phyloP scores from a whole-genome alignment of 1,140 invertebrate species.

The Armadillidium nasatum region DNA sequence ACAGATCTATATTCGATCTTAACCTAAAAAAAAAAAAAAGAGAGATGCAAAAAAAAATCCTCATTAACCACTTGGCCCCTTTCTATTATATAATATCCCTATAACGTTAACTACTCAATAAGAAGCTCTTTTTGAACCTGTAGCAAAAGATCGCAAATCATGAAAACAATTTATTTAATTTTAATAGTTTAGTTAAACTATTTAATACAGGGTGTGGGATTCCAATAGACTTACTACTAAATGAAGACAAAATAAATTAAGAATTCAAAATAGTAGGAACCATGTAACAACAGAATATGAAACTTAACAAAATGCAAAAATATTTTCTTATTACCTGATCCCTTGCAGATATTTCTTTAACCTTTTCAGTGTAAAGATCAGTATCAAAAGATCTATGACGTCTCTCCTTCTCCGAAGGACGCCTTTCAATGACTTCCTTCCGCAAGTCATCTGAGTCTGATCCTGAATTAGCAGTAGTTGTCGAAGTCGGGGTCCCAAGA shows the following conservation, averaged over 20 bases:
- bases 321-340: neutral
- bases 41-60: neutral
- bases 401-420: slow-evolving; percentile 77
- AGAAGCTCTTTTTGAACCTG: no score
- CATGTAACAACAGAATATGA: no score
- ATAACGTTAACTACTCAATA: no score
- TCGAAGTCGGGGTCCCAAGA: neutral
- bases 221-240: no score
- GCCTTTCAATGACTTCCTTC: slow-evolving; percentile 68
- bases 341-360: slow-evolving; percentile 49
- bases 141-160: no score
- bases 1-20: neutral
- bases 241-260: no score
- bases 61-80: neutral
- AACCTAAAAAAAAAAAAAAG: neutral
- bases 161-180: no score
- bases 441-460: slow-evolving; percentile 50
- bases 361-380: slow-evolving; percentile 57
- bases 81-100: neutral
- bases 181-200: no score
- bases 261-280: no score
- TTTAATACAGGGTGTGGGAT: no score
- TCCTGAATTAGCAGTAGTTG: slow-evolving; percentile 31
- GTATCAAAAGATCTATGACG: slow-evolving; percentile 66
- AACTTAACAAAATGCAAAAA: neutral